Conservation (phyloP, 1,140 invertebrate species). For the Sycophila sp. region DNA sequence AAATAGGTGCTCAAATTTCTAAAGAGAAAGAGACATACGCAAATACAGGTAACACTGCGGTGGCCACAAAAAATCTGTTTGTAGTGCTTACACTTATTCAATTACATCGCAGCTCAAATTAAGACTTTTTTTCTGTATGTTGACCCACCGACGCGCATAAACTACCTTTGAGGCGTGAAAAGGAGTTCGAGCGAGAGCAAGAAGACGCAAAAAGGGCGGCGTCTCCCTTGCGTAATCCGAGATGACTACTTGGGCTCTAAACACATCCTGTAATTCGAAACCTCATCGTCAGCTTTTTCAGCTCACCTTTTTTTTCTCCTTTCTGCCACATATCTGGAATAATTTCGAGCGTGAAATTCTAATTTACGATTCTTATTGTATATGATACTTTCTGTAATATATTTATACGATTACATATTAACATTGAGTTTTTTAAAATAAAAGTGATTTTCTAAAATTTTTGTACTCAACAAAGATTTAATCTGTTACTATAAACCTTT, state of each 20-base stretch:
- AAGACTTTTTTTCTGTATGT: slow-evolving; percentile 9
- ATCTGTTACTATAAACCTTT: no score
- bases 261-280: slow-evolving; percentile 36
- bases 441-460: no score
- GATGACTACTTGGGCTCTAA: slow-evolving; percentile 30
- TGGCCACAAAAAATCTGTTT: neutral
- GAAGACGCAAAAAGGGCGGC: slow-evolving; percentile 20
- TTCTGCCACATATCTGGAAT: no score
- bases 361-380: no score
- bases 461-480: no score
- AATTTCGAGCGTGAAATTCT: no score
- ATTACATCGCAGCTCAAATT: neutral
- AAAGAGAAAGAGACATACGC: no score
- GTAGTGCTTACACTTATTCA: neutral
- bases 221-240: slow-evolving; percentile 31
- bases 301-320: neutral
- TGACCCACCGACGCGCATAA: neutral
- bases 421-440: no score
- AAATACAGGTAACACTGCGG: no score
- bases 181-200: neutral
- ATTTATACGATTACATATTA: no score
- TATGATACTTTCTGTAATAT: no score
- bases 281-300: slow-evolving; percentile 14
- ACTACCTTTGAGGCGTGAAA: slow-evolving; percentile 19
- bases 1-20: no score